Evolutionary conservation across 2,113 vertebrate species (phyloP).

Genomic region (Buteo buteo): DNA sequence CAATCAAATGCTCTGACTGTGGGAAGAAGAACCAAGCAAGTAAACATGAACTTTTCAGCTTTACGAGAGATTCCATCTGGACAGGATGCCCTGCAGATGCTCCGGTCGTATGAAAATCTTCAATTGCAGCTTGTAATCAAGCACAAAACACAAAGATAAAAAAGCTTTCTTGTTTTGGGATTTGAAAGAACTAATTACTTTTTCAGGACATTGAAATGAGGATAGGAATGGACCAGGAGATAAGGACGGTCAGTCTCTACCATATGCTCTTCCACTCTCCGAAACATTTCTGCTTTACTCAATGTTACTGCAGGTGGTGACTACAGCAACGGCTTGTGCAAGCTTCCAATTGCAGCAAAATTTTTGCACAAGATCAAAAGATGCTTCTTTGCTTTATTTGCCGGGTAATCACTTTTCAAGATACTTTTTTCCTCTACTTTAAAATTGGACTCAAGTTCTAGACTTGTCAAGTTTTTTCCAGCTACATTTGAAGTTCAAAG

Average conservation of each 20-base stretch:
- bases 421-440: background rate
- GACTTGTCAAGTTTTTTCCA: background rate
- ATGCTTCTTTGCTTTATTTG: background rate
- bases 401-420: background rate
- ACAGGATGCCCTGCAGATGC: background rate
- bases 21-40: background rate
- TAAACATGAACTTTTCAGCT: background rate
- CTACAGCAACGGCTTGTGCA: background rate
- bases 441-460: background rate
- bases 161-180: background rate
- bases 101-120: background rate
- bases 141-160: background rate
- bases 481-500: background rate
- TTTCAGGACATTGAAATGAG: background rate
- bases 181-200: background rate
- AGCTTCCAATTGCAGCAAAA: background rate
- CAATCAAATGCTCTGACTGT: background rate
- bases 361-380: background rate
- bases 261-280: background rate
- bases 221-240: background rate
- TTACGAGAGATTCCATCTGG: background rate
- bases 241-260: background rate
- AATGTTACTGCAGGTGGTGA: background rate
- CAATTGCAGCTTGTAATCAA: background rate
- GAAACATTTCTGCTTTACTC: background rate